Evolutionary conservation across 2,888 invertebrate genomes (phyloP).

Genomic region (Lucinisca nassula): DNA sequence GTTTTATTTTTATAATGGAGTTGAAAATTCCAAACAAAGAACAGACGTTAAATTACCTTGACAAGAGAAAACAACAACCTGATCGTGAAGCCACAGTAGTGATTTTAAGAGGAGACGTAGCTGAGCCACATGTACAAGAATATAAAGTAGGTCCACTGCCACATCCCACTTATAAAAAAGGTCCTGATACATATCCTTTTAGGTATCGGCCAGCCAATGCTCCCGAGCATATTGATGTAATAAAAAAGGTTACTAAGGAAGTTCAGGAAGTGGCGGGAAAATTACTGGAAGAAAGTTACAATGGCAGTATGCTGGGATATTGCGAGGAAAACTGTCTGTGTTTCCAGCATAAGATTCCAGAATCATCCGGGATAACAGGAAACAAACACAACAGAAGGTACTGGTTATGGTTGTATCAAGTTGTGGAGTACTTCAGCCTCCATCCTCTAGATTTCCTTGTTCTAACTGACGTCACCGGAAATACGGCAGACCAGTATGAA

Average conservation of each 20-base stretch:
- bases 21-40: slow-evolving; percentile 56
- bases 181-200: slow-evolving; percentile 68
- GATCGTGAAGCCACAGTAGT: slow-evolving; percentile 76
- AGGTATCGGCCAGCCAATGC: slow-evolving; percentile 70
- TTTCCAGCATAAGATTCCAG: slow-evolving; percentile 69
- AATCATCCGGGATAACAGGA: slow-evolving; percentile 67
- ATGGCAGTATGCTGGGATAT: slow-evolving; percentile 67
- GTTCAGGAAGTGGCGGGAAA: slow-evolving; percentile 64
- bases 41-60: slow-evolving; percentile 45
- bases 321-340: slow-evolving; percentile 73
- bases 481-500: slow-evolving; percentile 61
- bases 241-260: slow-evolving; percentile 27
- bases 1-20: slow-evolving; percentile 63
- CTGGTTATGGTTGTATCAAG: slow-evolving; percentile 74
- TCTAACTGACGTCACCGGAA: slow-evolving; percentile 77
- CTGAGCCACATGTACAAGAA: slow-evolving; percentile 77
- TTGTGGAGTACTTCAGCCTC: slow-evolving; percentile 73
- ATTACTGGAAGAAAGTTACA: slow-evolving; percentile 79
- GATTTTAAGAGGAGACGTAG: slow-evolving; percentile 77
- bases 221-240: slow-evolving; percentile 64
- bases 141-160: slow-evolving; percentile 79
- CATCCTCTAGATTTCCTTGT: slow-evolving; percentile 80
- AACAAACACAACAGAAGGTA: slow-evolving; percentile 66
- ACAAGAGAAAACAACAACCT: slow-evolving; percentile 64
- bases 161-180: slow-evolving; percentile 67